Evolutionary conservation across 2,797 vertebrate genomes (phyloP).

Genomic region (Phoxinus dragarum): DNA sequence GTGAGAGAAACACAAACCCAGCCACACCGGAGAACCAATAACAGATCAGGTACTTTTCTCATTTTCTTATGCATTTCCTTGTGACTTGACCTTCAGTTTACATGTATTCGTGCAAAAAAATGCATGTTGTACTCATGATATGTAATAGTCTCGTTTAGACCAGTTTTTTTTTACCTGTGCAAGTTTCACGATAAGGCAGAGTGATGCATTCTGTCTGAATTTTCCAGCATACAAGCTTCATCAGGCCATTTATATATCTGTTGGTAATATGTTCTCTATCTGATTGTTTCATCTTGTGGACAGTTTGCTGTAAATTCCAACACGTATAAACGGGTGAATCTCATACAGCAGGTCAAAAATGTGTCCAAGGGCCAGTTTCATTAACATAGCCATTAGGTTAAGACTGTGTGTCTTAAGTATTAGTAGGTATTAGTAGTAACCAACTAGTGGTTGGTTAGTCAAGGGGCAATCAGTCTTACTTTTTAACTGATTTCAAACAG

Average conservation of each 20-base stretch:
- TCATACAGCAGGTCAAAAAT: background rate
- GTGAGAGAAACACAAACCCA: slow-evolving; percentile 1
- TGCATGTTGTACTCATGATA: background rate
- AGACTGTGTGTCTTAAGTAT: background rate
- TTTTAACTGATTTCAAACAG: background rate
- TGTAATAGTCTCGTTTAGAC: background rate
- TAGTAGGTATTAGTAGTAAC: background rate
- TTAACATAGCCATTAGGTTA: background rate
- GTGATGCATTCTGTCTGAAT: background rate
- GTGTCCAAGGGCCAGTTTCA: background rate
- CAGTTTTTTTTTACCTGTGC: background rate
- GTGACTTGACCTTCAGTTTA: background rate
- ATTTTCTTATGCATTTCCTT: background rate
- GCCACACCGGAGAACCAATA: slow-evolving; percentile 39
- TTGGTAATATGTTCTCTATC: background rate
- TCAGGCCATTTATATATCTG: background rate
- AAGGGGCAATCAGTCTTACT: background rate
- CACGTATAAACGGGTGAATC: too few relatives aligned
- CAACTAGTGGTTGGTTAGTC: background rate
- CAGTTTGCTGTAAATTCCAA: background rate
- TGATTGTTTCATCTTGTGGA: background rate
- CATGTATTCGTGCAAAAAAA: background rate
- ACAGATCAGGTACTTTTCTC: slow-evolving; percentile 65
- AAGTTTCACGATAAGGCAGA: background rate
- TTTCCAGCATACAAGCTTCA: background rate